phyloP scores from a whole-genome alignment of 2,113 vertebrate species.

The Sitta europaea region DNA sequence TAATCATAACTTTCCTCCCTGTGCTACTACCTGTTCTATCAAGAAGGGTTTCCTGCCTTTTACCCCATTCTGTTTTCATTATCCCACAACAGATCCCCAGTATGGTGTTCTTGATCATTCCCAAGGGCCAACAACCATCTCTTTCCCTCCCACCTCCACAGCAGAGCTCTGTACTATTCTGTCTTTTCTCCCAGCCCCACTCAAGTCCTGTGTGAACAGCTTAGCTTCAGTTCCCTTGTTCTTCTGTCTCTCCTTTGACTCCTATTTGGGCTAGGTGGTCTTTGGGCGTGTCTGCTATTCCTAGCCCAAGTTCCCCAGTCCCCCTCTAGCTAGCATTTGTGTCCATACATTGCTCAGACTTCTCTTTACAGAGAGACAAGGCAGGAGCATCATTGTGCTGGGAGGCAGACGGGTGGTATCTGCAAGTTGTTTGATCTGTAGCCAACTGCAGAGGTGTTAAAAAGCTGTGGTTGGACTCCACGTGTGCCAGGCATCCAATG shows the following conservation, averaged over 20 bases:
- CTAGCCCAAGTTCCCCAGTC: neutral
- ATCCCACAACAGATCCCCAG: neutral
- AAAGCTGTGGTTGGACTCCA: neutral
- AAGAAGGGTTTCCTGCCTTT: neutral
- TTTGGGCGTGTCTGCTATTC: neutral
- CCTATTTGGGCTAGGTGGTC: neutral
- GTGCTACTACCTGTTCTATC: neutral
- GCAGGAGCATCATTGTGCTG: neutral
- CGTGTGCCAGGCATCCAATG: neutral
- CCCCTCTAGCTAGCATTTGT: neutral
- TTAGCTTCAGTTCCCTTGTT: neutral
- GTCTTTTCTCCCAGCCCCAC: neutral
- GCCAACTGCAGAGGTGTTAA: conserved; percentile 2
- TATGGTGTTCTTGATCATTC: neutral
- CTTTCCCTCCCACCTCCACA: neutral
- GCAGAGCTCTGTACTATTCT: neutral
- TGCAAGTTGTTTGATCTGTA: neutral
- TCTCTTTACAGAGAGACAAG: neutral
- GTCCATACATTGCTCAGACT: neutral
- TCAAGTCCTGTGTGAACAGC: neutral
- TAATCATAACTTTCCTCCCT: neutral
- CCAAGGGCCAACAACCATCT: neutral
- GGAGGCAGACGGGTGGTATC: neutral
- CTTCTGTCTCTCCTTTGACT: neutral
- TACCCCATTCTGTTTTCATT: neutral